Conservation (phyloP, 2,888 invertebrate genomes). For the Rhodophaea formosa region DNA sequence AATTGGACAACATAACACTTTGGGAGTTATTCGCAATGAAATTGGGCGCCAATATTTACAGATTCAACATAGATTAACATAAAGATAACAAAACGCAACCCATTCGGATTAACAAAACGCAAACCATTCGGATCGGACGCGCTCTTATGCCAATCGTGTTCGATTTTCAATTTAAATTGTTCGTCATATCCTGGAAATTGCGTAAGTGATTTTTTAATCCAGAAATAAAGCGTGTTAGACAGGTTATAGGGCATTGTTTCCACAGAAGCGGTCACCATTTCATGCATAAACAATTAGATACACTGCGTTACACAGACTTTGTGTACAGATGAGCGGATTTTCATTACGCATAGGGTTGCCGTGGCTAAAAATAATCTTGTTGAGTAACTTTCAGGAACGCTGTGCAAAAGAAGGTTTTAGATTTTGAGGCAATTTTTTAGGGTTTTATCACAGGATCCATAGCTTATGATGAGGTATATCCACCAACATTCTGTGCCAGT, state of each 20-base stretch:
- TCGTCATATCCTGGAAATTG: neutral
- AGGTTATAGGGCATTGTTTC: conserved; percentile 32
- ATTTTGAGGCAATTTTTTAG: no score
- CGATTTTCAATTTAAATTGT: neutral
- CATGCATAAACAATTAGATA: conserved; percentile 47
- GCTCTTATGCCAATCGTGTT: neutral
- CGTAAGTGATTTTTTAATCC: neutral
- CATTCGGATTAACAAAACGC: neutral
- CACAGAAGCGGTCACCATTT: conserved; percentile 34
- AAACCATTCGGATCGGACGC: neutral
- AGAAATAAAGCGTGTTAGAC: conserved; percentile 16
- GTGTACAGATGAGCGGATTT: conserved; percentile 23
- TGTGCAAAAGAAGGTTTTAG: no score
- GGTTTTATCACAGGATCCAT: no score
- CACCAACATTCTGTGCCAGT: no score
- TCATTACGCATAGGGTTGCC: conserved; percentile 15
- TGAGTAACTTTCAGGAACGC: neutral
- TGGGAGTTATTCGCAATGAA: no score
- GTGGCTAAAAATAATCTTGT: conserved; percentile 4
- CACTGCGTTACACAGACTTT: conserved; percentile 28
- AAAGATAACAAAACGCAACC: neutral
- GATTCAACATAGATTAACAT: neutral
- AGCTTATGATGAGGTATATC: no score
- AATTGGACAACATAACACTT: no score
- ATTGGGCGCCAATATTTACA: neutral